Percentiles rank a stretch among this genome's conserved stretches.
Conservation (phyloP, 2,888 invertebrate species). For the Noctua fimbriata region DNA sequence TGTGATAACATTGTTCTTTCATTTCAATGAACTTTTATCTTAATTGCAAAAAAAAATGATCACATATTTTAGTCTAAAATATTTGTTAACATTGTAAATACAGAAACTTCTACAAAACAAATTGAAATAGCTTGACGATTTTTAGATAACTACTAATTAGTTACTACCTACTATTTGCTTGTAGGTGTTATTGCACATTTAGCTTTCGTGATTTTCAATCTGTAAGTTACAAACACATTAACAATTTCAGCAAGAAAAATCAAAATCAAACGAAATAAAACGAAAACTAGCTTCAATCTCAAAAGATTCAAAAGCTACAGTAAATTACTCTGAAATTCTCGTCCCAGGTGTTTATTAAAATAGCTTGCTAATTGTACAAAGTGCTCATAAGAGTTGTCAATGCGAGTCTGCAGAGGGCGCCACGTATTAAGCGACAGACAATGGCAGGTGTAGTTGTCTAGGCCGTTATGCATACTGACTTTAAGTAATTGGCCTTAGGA, state of each 20-base stretch:
- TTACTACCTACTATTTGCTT: too few relatives aligned
- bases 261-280: background rate
- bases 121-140: background rate
- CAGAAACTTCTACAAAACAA: background rate
- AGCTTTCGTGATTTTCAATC: background rate
- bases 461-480: slow-evolving; percentile 82
- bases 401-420: slow-evolving; percentile 72
- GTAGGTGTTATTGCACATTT: background rate
- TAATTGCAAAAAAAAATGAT: background rate
- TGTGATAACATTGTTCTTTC: slow-evolving; percentile 33
- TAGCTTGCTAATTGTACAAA: slow-evolving; percentile 77
- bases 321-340: slow-evolving; percentile 37
- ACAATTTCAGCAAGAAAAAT: background rate
- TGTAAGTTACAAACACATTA: background rate
- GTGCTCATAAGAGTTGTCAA: slow-evolving; percentile 64
- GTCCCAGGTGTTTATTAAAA: slow-evolving; percentile 64
- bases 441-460: slow-evolving; percentile 83
- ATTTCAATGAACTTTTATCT: slow-evolving; percentile 25
- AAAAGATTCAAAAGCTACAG: slow-evolving; percentile 29
- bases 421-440: slow-evolving; percentile 83
- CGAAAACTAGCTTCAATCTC: background rate
- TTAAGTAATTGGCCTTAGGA: slow-evolving; percentile 87
- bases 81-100: background rate
- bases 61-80: too few relatives aligned
- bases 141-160: too few relatives aligned